Evolutionary conservation across 2,113 vertebrate genomes (phyloP).

Genomic region (Leuciscus idus): DNA sequence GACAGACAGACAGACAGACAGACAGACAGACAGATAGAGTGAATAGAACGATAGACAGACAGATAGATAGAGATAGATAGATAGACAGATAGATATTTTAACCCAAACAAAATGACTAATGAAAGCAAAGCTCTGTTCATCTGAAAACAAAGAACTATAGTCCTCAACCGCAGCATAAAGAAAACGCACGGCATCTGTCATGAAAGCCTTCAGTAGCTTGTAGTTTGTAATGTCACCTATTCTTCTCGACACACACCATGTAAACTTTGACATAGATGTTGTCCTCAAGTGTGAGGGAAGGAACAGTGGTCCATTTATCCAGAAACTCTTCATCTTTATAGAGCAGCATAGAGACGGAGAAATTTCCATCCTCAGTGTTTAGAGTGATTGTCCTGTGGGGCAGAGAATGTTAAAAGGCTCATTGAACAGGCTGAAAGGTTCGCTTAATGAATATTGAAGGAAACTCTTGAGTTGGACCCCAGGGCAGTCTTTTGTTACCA

Average conservation of each 20-base stretch:
- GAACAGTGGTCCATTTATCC: conserved; percentile 74
- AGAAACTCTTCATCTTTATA: conserved; percentile 78
- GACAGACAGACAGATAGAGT: background rate
- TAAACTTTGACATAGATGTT: conserved; percentile 78
- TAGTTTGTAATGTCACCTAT: background rate
- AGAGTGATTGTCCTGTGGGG: conserved; percentile 74
- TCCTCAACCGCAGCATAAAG: background rate
- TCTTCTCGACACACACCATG: conserved; percentile 67
- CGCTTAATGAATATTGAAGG: conserved; percentile 15
- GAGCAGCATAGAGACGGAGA: conserved; percentile 77
- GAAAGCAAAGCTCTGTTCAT: background rate
- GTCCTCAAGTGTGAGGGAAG: conserved; percentile 77
- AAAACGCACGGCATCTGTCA: background rate
- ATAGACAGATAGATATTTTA: background rate
- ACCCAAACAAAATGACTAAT: background rate
- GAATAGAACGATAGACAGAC: background rate
- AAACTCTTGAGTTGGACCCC: conserved; percentile 51
- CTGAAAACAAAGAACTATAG: conserved; percentile 11
- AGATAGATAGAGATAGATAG: background rate
- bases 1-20: background rate
- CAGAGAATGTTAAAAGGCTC: conserved; percentile 42
- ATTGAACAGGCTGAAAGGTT: conserved; percentile 37
- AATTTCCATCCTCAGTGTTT: conserved; percentile 80
- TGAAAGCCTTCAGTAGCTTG: background rate
- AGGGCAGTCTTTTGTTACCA: conserved; percentile 37